Percentiles rank a stretch among this genome's conserved stretches.
phyloP scores from a whole-genome alignment of 2,888 invertebrate genomes.

The Pardosa pseudoannulata region DNA sequence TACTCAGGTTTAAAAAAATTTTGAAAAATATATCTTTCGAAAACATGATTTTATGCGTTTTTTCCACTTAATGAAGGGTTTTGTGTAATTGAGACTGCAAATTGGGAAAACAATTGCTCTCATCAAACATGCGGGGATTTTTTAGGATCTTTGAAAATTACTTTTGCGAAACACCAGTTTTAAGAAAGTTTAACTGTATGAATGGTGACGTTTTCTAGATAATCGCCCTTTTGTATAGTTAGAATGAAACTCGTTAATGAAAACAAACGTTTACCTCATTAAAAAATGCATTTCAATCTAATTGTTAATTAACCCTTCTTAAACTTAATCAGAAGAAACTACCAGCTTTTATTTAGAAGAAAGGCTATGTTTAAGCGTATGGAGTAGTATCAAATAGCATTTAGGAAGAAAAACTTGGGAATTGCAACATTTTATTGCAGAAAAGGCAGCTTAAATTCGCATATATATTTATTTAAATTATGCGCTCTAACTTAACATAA shows the following conservation, averaged over 20 bases:
- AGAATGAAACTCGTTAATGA: conserved; percentile 16
- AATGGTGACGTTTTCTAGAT: conserved; percentile 7
- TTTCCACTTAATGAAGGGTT: background rate
- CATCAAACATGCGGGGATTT: conserved; percentile 13
- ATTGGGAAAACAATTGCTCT: background rate
- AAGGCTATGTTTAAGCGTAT: too few species aligned
- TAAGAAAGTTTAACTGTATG: background rate
- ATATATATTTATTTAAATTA: background rate
- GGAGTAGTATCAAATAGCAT: too few species aligned
- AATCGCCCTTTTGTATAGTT: conserved; percentile 10
- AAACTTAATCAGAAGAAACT: conserved; percentile 19
- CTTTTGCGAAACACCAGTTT: background rate
- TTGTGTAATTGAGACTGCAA: conserved; percentile 22
- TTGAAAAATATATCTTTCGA: background rate
- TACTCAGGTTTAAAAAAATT: conserved; percentile 12
- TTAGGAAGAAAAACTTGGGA: too few species aligned
- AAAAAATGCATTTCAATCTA: conserved; percentile 22
- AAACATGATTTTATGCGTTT: background rate
- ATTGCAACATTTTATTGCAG: too few species aligned
- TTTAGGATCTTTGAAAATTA: background rate
- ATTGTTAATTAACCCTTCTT: conserved; percentile 35
- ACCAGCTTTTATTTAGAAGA: too few species aligned
- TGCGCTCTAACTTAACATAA: too few species aligned
- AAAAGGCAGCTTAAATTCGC: too few species aligned
- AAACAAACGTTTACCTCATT: background rate